These are phyloP conservation scores for Bombus consobrinus DNA, from an alignment of 1,140 invertebrate genomes.

Conservation along the genomic window DNA sequence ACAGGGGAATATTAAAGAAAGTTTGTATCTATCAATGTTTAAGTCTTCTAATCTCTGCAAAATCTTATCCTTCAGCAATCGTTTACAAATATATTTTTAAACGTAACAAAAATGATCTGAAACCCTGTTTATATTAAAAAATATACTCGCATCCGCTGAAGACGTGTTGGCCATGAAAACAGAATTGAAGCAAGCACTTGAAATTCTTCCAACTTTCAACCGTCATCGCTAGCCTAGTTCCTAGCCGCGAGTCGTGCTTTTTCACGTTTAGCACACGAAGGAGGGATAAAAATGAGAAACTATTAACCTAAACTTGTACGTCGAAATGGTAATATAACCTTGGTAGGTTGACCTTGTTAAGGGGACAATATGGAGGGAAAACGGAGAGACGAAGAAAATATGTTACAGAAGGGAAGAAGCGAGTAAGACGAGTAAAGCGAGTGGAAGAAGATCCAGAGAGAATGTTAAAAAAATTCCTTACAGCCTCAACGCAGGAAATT, in stretches of 20 bases:
- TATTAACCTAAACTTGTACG: slow-evolving; percentile 73
- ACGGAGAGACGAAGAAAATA: slow-evolving; percentile 6
- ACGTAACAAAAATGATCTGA: neutral
- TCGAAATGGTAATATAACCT: slow-evolving; percentile 73
- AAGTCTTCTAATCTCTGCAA: too few relatives aligned
- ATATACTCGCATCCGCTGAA: neutral
- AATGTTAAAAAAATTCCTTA: slow-evolving; percentile 47
- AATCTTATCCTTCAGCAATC: too few relatives aligned
- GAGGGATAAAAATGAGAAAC: slow-evolving; percentile 68
- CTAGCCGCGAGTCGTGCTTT: slow-evolving; percentile 50
- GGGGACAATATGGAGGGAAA: slow-evolving; percentile 49
- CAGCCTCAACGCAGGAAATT: slow-evolving; percentile 5
- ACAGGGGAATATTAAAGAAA: too few relatives aligned
- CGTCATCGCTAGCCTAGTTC: neutral
- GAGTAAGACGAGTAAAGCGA: too few relatives aligned
- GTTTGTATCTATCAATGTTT: too few relatives aligned
- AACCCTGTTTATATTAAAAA: neutral
- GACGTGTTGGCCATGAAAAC: neutral
- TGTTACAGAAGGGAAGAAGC: neutral
- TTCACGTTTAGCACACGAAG: slow-evolving; percentile 39
- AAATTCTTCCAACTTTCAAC: neutral
- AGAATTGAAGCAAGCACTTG: neutral
- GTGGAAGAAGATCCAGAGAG: slow-evolving; percentile 34
- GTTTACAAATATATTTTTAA: too few relatives aligned
- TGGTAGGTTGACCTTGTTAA: slow-evolving; percentile 74